Percentiles rank a stretch among this genome's conserved stretches.
phyloP scores from a whole-genome alignment of 2,113 vertebrate genomes.

The Seriola rivoliana region DNA sequence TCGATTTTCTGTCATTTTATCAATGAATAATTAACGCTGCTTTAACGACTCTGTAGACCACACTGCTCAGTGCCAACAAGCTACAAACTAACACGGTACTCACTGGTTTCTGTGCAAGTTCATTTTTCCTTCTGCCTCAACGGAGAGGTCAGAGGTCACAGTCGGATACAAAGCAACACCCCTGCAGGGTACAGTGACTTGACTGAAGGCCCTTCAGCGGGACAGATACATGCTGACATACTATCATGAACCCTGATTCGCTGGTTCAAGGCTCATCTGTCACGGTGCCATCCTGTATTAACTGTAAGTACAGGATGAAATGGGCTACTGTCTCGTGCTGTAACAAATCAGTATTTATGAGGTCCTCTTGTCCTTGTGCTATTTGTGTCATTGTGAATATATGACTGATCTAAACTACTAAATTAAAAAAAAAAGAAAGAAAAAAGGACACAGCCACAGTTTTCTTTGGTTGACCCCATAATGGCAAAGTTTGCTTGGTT shows the following conservation, averaged over 20 bases:
- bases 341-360: slow-evolving; percentile 2
- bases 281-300: slow-evolving; percentile 6
- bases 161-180: not conserved
- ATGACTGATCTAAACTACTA: not conserved
- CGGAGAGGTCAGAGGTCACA: slow-evolving; percentile 14
- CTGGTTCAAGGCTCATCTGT: slow-evolving; percentile 6
- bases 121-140: not conserved
- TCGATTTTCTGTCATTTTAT: too few species aligned
- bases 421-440: not conserved
- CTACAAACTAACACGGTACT: not conserved
- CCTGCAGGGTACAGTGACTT: not conserved
- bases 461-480: not conserved
- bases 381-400: not conserved
- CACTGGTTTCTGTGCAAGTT: not conserved
- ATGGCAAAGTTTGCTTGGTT: not conserved
- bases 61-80: too few species aligned
- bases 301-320: not conserved
- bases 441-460: not conserved
- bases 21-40: too few species aligned
- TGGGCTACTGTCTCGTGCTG: not conserved
- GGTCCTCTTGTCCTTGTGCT: not conserved
- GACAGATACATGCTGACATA: not conserved
- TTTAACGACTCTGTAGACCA: too few species aligned
- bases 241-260: slow-evolving; percentile 9
- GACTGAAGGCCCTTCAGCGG: not conserved